Base-by-base conservation (phyloP, 1,140 invertebrate species). In the Amyelois transitella region DNA sequence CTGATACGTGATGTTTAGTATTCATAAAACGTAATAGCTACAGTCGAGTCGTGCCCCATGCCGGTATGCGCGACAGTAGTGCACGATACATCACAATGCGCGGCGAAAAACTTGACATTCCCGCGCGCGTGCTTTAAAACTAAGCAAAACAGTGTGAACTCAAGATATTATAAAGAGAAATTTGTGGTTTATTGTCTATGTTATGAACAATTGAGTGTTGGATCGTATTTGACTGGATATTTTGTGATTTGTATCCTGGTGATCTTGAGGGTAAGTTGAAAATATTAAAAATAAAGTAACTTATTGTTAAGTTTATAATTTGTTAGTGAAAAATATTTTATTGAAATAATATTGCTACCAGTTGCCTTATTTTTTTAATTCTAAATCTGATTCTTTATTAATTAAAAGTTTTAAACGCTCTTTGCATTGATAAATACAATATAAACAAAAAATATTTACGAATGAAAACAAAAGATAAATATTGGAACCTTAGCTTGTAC, bases 61-160 rank as follows among this genome's bases (percentile, higher is more conserved):
- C 62, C 58, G 76, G 75, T 67, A 77, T 75, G 75, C 62, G 62
- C 66, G 58, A 28, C 68, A 59, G 62, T 79, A 72, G 69, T 61
- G 64, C 60, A 68, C 76, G 69, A 60, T 56, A 58, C 54, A 45
- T 53, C 58, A 72, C 66, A 71, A 81, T 81, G 72, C 56, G 57
- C 58, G 59, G 71, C 72, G 69, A 83, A 82, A 79, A 76, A 66
- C 53, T 53, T 66, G 55, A 66, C 53, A 64, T 76, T 81, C 71
- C 64, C 69, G 72, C 72, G 69, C 66, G 55, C 69, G 78, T 81
- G 69, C 55, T 62, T 60, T 72, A 66, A 53, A 71, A 63, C 66
- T 72, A 32, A 69, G 62, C 67, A 77, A 81, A 82, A 82, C 70
- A 77, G 74, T 82, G 80, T 73, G 76, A 79, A 80, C 64, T 54